Base-by-base conservation (phyloP, 2,113 vertebrate genomes). In the Okapia johnstoni region DNA sequence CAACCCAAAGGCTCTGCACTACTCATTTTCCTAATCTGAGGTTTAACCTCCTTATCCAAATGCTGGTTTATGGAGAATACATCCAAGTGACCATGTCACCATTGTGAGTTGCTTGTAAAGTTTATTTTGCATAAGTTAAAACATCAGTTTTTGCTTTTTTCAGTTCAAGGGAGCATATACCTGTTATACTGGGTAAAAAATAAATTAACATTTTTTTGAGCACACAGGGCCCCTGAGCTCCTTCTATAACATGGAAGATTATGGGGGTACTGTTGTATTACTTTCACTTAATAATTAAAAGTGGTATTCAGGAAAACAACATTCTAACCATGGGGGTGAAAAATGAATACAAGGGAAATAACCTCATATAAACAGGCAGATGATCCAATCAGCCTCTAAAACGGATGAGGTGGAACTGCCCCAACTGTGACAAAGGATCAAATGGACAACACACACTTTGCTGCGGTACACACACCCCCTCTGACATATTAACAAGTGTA, bases 341-440 rank as follows among this genome's bases (percentile, higher is more conserved):
- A 95, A 95, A 93, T 97, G 89, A 96, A 79, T 92, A 60, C 60
- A 94, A 94, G 54, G 63, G 63, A 93, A 97, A 97, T 97, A 88
- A 60, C 85, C 54, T 97, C 50, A 83, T 90, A 57, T 93, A 43
- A 97, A 73, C 19, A 88, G 36, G 88, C 70, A 94, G 95, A 92
- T 96, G 70, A 97, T 95, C 46, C 46, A 94, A 40, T 94, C 63
- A 96, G 77, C 21, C 93, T 84, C 19, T 97, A 96, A 96, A 97
- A 95, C 50, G 85, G 93, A 66, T 94, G 91, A 93, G 66, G 58
- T 93, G n/a, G 54, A 97, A 94, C 79, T 52, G 36, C 16, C 52
- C 83, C 73, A 88, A 88, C 77, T 87, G 52, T 96, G 91, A 92
- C 83, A 92, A 30, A 80, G 60, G 46, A 89, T 94, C 83, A 94